Conservation (phyloP, 1,140 invertebrate species). For the Papilio aristodemus region DNA sequence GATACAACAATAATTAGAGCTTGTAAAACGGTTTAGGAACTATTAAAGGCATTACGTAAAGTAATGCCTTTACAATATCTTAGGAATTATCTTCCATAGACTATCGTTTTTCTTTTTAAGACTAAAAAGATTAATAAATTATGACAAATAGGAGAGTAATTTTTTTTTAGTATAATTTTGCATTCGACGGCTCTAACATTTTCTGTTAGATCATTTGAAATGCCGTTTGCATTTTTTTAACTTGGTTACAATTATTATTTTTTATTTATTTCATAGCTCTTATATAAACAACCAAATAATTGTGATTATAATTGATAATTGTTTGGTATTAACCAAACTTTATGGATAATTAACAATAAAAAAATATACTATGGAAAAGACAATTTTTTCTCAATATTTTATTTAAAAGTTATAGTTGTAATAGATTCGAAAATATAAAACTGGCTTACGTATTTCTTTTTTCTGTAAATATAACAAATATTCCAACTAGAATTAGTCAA, state of each 20-base stretch:
- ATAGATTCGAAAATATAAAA: slow-evolving; percentile 35
- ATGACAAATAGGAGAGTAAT: neutral
- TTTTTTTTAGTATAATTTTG: slow-evolving; percentile 30
- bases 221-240: slow-evolving; percentile 25
- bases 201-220: slow-evolving; percentile 33
- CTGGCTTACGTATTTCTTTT: slow-evolving; percentile 54
- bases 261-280: slow-evolving; percentile 31
- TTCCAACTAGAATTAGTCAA: slow-evolving; percentile 71
- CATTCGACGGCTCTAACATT: slow-evolving; percentile 29
- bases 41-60: neutral
- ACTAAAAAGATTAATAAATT: neutral
- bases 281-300: slow-evolving; percentile 48
- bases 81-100: slow-evolving; percentile 15
- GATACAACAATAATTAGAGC: neutral
- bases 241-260: slow-evolving; percentile 18
- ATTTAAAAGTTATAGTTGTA: slow-evolving; percentile 23
- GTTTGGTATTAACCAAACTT: slow-evolving; percentile 31
- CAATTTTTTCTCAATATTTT: slow-evolving; percentile 30
- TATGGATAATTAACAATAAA: slow-evolving; percentile 37
- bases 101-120: neutral
- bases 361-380: slow-evolving; percentile 29
- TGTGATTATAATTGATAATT: slow-evolving; percentile 44
- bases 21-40: neutral
- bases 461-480: slow-evolving; percentile 72
- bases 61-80: neutral